These are phyloP conservation scores for Drosophila mercatorum DNA, from an alignment of 2,888 invertebrate genomes.

Conservation along the genomic window DNA sequence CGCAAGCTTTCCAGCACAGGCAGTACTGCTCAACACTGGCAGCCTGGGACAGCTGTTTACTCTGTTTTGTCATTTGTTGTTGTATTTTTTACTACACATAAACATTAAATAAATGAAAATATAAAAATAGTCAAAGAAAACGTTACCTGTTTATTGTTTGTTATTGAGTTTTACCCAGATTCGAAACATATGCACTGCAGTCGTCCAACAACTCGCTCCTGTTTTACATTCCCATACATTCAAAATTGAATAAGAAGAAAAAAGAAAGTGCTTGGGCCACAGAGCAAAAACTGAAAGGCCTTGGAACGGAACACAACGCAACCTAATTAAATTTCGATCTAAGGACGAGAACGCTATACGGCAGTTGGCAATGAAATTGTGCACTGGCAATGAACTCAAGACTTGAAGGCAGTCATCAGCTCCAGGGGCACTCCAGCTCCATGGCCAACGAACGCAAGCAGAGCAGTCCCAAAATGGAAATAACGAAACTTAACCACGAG, in stretches of 20 bases:
- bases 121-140: conserved; percentile 59
- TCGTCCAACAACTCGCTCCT: conserved; percentile 29
- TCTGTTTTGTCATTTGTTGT: conserved; percentile 63
- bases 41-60: conserved; percentile 54
- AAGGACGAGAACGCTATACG: conserved; percentile 13
- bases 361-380: conserved; percentile 67
- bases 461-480: conserved; percentile 70
- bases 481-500: conserved; percentile 80
- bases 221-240: conserved; percentile 33
- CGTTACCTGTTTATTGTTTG: conserved; percentile 56
- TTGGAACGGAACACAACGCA: conserved; percentile 52
- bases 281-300: conserved; percentile 52
- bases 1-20: conserved; percentile 29
- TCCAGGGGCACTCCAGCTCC: conserved; percentile 50
- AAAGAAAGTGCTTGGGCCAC: conserved; percentile 63
- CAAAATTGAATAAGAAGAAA: conserved; percentile 56
- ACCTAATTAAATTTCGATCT: conserved; percentile 45
- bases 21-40: conserved; percentile 39
- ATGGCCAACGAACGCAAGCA: conserved; percentile 72
- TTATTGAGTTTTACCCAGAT: conserved; percentile 51
- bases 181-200: conserved; percentile 49
- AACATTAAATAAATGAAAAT: conserved; percentile 60
- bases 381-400: conserved; percentile 68
- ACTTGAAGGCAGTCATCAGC: conserved; percentile 61
- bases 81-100: conserved; percentile 60